Percentiles rank a stretch among this genome's conserved stretches.
Evolutionary conservation across 2,113 vertebrate species (phyloP).

Genomic region (Synodontis membranacea): DNA sequence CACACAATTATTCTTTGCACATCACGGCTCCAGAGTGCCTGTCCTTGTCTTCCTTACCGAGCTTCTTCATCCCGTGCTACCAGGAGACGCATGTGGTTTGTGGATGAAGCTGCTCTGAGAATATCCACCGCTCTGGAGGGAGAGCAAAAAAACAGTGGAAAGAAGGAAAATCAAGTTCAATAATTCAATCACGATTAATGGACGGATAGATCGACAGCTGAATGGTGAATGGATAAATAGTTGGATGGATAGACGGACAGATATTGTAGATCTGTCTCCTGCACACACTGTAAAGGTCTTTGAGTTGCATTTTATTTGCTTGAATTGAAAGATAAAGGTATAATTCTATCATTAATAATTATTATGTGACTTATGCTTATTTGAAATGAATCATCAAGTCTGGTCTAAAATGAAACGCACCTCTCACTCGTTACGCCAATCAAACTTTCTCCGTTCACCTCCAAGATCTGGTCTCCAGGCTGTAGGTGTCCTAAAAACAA

Average conservation of each 20-base stretch:
- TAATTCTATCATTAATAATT: neutral
- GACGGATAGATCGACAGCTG: no score
- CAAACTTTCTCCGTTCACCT: slow-evolving; percentile 87
- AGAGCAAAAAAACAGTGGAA: neutral
- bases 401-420: slow-evolving; percentile 58
- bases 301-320: neutral
- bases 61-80: slow-evolving; percentile 85
- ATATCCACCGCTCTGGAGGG: slow-evolving; percentile 82
- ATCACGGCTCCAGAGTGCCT: neutral
- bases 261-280: neutral
- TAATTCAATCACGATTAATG: neutral
- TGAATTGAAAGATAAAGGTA: neutral
- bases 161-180: neutral
- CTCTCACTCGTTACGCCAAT: slow-evolving; percentile 86
- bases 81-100: slow-evolving; percentile 88
- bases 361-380: neutral
- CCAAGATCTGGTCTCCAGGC: slow-evolving; percentile 89
- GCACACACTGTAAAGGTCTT: neutral
- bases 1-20: neutral
- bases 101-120: slow-evolving; percentile 81
- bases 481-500: slow-evolving; percentile 78
- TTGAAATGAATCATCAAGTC: neutral
- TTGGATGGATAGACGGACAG: neutral
- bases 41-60: slow-evolving; percentile 68
- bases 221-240: neutral